Conservation (phyloP, 2,888 invertebrate species). For the Timema podura region DNA sequence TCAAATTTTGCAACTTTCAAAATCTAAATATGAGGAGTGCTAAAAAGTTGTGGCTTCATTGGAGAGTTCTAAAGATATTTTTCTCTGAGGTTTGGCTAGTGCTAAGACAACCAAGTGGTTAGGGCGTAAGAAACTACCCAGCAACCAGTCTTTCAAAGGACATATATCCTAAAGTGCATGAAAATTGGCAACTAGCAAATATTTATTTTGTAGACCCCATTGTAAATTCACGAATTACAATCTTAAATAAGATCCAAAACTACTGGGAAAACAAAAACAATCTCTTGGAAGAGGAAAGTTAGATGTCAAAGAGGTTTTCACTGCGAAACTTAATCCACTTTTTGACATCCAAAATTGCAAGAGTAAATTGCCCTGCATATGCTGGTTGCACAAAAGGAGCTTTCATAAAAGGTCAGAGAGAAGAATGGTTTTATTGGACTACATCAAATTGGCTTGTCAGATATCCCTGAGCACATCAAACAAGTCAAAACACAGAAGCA, state of each 20-base stretch:
- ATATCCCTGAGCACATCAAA: background rate
- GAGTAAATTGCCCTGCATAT: background rate
- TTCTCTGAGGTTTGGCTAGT: no score
- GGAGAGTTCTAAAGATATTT: no score
- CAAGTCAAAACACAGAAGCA: slow-evolving; percentile 4
- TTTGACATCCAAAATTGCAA: background rate
- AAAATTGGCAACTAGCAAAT: no score
- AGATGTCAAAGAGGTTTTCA: background rate
- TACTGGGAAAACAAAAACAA: background rate
- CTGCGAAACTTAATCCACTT: background rate
- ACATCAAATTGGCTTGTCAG: background rate
- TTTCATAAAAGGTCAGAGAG: background rate
- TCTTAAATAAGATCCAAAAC: background rate
- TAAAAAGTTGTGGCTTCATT: no score
- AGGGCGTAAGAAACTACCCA: no score
- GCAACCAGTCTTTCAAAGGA: no score
- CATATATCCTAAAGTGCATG: no score
- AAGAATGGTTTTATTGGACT: background rate
- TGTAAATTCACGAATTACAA: no score
- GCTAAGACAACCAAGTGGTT: no score
- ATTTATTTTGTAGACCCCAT: no score
- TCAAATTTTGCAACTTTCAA: no score
- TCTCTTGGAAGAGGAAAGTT: background rate
- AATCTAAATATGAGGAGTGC: no score
- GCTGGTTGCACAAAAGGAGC: background rate